Evolutionary conservation across 2,797 vertebrate species (phyloP), one percentile per base, ranked within the genome.

Genomic region (Selene dorsalis): DNA sequence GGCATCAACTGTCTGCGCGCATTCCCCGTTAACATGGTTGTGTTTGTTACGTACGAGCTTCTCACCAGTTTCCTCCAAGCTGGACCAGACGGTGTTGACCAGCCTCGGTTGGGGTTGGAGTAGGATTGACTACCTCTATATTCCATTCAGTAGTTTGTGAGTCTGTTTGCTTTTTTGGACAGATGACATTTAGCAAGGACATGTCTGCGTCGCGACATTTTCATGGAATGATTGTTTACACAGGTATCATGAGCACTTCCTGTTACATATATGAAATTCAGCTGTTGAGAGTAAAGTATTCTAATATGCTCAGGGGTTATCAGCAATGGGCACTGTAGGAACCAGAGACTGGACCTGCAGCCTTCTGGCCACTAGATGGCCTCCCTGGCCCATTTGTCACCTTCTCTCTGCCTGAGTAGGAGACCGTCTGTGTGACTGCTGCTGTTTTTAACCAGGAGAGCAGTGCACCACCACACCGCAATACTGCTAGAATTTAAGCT

Each of bases 11-110:
- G 95, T 30, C 73, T 97, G 41, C 96, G 97, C 0, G 97, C 97
- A 3, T 97, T 98, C 89, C 97, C 97, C 0, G 95, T 97, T 74
- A 98, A 97, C 87, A 96, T 97, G 96, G 94, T 96, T 75, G 96
- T 97, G 38, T 98, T 99, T 11, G 92, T 95, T 17, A 92, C 94
- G 0, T 98, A 98, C 0, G 97, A 98, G 87, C 90, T 94, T 0
- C 91, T 96, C 11, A 88, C 96, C 41, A 86, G 93, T 48, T 73
- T 95, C 43, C 86, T 94, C 47, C 48, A 17, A 61, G 73, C 59
- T 0, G 6, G 14, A 48, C 66, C 82, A 5, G 82, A 80, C 28
- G 0, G 43, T 0, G 59, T 18, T 0, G 82, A 87, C 18, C 73
- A 74, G 0, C 84, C 85, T 52, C 75, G 2, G 14, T 32, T 86